Conservation (phyloP, 1,140 invertebrate species). For the Vanessa tameamea region DNA sequence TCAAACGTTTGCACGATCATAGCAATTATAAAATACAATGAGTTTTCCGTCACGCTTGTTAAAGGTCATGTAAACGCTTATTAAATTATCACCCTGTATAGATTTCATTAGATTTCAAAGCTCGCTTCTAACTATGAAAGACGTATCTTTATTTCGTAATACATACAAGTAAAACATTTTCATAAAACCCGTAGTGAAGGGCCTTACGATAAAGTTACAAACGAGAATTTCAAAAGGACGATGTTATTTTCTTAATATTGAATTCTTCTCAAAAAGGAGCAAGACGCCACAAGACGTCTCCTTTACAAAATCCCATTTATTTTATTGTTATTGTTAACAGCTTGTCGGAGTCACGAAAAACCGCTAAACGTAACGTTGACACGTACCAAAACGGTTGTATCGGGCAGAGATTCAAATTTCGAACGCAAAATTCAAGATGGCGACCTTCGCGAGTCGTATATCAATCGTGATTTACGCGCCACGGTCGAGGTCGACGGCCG, state of each 20-base stretch:
- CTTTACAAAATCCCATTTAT: constrained; percentile 44
- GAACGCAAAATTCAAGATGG: constrained; percentile 75
- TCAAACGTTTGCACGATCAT: constrained; percentile 31
- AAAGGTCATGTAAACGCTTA: background rate
- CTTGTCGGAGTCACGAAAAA: constrained; percentile 50
- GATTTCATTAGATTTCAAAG: constrained; percentile 1
- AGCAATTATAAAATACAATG: constrained; percentile 18
- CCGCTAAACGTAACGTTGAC: constrained; percentile 59
- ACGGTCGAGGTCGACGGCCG: constrained; percentile 77
- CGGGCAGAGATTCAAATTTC: constrained; percentile 73
- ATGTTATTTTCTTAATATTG: constrained; percentile 25
- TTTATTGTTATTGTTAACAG: constrained; percentile 53
- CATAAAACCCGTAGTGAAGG: background rate
- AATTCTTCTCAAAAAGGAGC: constrained; percentile 22
- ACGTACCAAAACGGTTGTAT: constrained; percentile 62
- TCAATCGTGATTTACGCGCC: constrained; percentile 78
- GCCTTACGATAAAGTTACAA: constrained; percentile 4
- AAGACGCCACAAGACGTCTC: constrained; percentile 32
- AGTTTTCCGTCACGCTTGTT: constrained; percentile 18
- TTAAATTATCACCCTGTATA: constrained; percentile 5
- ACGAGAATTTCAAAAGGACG: constrained; percentile 12
- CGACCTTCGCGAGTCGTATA: constrained; percentile 72
- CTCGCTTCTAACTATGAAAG: background rate
- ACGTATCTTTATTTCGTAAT: background rate
- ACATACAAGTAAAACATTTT: background rate